Conservation (phyloP, 92 coral and sea anemone genomes). For the Paragorgia papillata region DNA sequence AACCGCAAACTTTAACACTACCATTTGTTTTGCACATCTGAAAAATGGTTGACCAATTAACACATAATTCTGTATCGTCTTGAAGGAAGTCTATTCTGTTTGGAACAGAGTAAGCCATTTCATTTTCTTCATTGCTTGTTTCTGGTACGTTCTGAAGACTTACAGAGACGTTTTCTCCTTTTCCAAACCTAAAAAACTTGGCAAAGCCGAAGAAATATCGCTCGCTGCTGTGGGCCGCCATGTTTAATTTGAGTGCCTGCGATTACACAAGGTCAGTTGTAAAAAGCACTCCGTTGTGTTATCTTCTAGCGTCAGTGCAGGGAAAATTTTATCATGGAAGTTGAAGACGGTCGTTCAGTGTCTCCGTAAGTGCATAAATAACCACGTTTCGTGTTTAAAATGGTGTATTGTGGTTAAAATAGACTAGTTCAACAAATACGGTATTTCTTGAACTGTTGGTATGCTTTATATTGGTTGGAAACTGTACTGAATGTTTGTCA, state of each 20-base stretch:
- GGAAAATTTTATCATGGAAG: constrained; percentile 34
- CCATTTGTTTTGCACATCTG: constrained; percentile 8
- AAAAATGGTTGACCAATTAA: constrained; percentile 5
- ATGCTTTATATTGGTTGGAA: background rate
- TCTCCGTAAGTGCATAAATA: constrained; percentile 48
- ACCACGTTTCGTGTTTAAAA: background rate
- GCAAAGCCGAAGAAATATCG: constrained; percentile 27
- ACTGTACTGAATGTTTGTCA: background rate
- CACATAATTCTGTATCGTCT: constrained; percentile 15
- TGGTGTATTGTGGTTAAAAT: no score
- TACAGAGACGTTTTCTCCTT: background rate
- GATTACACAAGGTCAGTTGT: background rate
- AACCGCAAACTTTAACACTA: constrained; percentile 3
- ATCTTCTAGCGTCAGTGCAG: background rate
- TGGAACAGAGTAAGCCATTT: background rate
- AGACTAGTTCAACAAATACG: background rate
- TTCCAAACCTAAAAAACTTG: constrained; percentile 22
- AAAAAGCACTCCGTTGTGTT: background rate
- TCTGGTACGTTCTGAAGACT: background rate
- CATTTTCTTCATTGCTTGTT: background rate
- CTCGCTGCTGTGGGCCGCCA: background rate
- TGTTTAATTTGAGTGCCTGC: constrained; percentile 6
- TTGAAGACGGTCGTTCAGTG: constrained; percentile 35
- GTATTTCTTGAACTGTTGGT: background rate
- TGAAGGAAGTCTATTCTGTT: background rate